These are phyloP conservation scores for Gambusia yucatana DNA, from an alignment of 2,797 vertebrate genomes.

Conservation along the genomic window DNA sequence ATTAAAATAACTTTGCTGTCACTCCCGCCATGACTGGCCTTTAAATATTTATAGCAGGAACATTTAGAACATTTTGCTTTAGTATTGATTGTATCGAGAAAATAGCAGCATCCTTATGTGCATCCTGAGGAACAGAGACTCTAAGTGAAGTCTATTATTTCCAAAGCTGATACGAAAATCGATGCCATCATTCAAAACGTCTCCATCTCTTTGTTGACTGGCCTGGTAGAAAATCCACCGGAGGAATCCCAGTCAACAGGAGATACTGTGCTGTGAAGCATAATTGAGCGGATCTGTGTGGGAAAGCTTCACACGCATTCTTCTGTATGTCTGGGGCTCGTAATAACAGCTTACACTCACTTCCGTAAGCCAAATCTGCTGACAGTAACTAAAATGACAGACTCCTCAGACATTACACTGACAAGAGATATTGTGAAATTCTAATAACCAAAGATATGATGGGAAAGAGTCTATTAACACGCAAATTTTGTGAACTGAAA, in stretches of 20 bases:
- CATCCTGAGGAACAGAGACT: background rate
- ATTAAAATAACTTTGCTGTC: background rate
- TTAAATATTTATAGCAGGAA: background rate
- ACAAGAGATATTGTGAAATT: background rate
- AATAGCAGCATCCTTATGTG: background rate
- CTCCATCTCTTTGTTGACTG: too few species aligned
- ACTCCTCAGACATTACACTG: background rate
- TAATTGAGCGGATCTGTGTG: too few species aligned
- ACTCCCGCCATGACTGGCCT: background rate
- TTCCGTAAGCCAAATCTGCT: background rate
- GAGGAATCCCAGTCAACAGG: too few species aligned
- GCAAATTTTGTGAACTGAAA: background rate
- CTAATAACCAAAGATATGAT: background rate
- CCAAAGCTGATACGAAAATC: background rate
- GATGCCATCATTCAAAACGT: too few species aligned
- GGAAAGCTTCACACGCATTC: too few species aligned
- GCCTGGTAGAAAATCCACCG: too few species aligned
- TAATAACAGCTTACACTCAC: too few species aligned
- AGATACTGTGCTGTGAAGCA: too few species aligned
- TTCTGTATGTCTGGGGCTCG: too few species aligned
- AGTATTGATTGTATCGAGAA: too few species aligned
- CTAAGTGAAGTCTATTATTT: background rate
- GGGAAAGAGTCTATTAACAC: background rate
- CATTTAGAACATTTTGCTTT: background rate
- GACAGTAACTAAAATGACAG: background rate